phyloP scores from a whole-genome alignment of 23 tunicate genomes.

The Phallusia fumigata region DNA sequence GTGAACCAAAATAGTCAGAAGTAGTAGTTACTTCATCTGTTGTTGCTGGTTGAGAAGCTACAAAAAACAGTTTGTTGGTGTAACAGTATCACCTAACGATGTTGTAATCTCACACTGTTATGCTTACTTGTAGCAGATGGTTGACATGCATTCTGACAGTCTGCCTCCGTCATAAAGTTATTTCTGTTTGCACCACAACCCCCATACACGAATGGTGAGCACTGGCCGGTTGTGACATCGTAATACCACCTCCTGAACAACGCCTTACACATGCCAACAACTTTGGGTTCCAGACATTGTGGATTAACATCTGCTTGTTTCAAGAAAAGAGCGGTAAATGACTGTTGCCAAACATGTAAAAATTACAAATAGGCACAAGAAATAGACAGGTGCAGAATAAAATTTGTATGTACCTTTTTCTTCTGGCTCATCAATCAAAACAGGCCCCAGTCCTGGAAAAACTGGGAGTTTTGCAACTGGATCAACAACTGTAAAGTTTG shows the following conservation, averaged over 20 bases:
- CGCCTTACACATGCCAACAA: conserved; percentile 32
- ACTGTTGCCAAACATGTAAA: too few relatives aligned
- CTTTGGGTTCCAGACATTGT: conserved; percentile 15
- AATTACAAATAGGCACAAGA: too few relatives aligned
- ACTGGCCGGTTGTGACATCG: conserved; percentile 17
- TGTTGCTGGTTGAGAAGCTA: conserved; percentile 11
- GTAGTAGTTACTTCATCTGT: not conserved
- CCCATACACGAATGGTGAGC: conserved; percentile 41
- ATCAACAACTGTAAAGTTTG: conserved; percentile 8
- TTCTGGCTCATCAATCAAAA: not conserved
- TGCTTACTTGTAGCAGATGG: not conserved
- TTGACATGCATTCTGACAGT: conserved; percentile 21
- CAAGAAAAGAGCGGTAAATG: too few relatives aligned
- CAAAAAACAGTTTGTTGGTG: not conserved
- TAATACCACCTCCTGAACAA: conserved; percentile 33
- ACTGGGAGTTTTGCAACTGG: conserved; percentile 2
- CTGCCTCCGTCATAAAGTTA: conserved; percentile 19
- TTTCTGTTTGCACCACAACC: conserved; percentile 46
- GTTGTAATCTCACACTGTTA: not conserved
- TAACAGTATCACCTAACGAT: not conserved
- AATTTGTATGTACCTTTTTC: too few relatives aligned
- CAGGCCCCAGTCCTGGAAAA: conserved; percentile 28
- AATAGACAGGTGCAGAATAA: too few relatives aligned
- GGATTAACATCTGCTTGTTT: not conserved
- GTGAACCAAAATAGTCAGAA: conserved; percentile 21